Base-by-base conservation (phyloP, 2,797 vertebrate genomes). In the Sphenopsis melanotis region DNA sequence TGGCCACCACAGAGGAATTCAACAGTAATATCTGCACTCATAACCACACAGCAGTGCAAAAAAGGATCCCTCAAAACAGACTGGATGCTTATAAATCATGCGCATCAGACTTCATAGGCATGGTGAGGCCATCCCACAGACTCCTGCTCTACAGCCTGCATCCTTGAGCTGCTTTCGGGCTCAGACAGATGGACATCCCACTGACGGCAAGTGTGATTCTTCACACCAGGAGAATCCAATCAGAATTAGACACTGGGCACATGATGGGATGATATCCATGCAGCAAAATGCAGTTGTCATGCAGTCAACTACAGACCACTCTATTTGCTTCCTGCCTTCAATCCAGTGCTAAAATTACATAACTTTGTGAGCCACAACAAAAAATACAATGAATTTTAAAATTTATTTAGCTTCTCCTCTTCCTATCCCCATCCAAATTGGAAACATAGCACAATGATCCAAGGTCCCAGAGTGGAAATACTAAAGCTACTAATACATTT, bases 231-330 rank as follows among this genome's bases (percentile, higher is more conserved):
- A 79, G 52, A 94, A 89, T 44, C 36, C 49, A 55, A 6, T 14
- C 44, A 4, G 56, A 71, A 55, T n/a, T 4, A 44, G 39, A 37
- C 0, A 1, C 22, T 11, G 41, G 10, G 36, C 2, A 12, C 0
- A 0, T 3, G 2, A 69, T 0, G 0, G 56, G 41, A 70, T 46
- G 27, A 59, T 21, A 88, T 59, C 36, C 57, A 77, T 0, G 0
- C 23, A 55, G 72, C 44, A 61, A 91, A 68, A 32, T 49, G 39
- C 49, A 34, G 21, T 26, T 61, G 44, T n/a, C 63, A 20, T 4
- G 16, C 37, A n/a, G 42, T 18, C 63, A 68, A 74, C 50, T 32
- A 59, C 26, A 83, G 53, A 79, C 9, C 10, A n/a, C 26, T 66
- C 60, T 47, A 8, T n/a, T 55, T 77, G 66, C 56, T 81, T 87